Evolutionary conservation across 2,797 vertebrate genomes (phyloP), one percentile per base, ranked within the genome.

Genomic region (Thamnophis elegans): DNA sequence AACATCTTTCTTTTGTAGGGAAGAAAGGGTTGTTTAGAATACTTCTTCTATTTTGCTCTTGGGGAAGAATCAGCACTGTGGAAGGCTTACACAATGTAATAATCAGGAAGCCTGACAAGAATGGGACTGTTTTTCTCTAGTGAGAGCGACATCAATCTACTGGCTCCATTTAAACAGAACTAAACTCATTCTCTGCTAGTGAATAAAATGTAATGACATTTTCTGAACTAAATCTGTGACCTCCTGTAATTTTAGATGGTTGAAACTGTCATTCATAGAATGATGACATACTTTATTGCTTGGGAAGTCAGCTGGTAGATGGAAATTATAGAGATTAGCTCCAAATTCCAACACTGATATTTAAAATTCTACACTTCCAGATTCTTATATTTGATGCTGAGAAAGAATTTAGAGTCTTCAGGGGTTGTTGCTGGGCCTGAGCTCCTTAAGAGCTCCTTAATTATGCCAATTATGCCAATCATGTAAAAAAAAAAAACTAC

Each of bases 1-100:
- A 90, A 68, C 5, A 16, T 47, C 16, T 78, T 89, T 55, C 93
- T 73, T 82, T 85, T 85, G 90, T 85, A 59, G 92, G 60, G 60
- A 91, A 65, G 18, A 87, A 91, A 82, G 22, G 9, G 68, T 89
- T 85, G 26, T 65, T 42, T 82, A 22, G 4, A 68, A 47, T 4
- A 6, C 22, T 32, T 6, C 54, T 88, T 90, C 55, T 14, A 0
- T 11, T 56, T 26, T 32, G 51, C 20, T 65, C 8, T n/a, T 87
- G 32, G n/a, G 20, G n/a, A 54, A 12, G 58, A 68, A 18, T 68
- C 58, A 68, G 60, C 36, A 20, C 14, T 14, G 3, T 26, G 22
- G 20, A 47, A 88, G 32, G 42, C 36, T 88, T 60, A 42, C 56
- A 60, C 25, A 59, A 88, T 47, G 42, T 4, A 88, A 36, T 59